phyloP scores from a whole-genome alignment of 2,113 vertebrate species.

The Siniperca chuatsi region DNA sequence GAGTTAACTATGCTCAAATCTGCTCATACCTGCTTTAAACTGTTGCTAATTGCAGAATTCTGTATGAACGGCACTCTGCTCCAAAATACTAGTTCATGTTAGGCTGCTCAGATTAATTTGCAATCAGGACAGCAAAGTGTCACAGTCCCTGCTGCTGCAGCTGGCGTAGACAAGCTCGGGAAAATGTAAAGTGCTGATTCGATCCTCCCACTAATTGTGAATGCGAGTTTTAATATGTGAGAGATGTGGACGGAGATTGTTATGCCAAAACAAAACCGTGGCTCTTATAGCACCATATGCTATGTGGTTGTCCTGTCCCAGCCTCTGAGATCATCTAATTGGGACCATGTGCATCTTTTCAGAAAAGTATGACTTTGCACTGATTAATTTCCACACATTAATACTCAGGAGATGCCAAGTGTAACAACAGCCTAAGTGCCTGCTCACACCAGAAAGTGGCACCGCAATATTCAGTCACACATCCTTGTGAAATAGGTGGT shows the following conservation, averaged over 20 bases:
- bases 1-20: constrained; percentile 18
- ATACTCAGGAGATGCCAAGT: background rate
- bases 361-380: background rate
- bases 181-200: constrained; percentile 3
- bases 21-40: constrained; percentile 45
- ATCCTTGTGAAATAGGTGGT: background rate
- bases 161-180: background rate
- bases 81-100: constrained; percentile 6
- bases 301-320: background rate
- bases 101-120: constrained; percentile 38
- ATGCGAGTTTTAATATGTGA: background rate
- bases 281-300: background rate
- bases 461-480: background rate
- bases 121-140: constrained; percentile 20
- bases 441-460: background rate
- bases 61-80: constrained; percentile 1
- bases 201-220: constrained; percentile 18
- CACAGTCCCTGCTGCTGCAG: constrained; percentile 1
- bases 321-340: background rate
- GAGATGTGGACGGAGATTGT: background rate
- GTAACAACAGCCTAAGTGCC: background rate
- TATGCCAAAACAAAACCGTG: background rate
- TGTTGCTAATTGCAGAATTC: constrained; percentile 50
- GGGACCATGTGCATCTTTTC: background rate
- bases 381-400: background rate